Percentiles rank a stretch among this genome's conserved stretches.
Evolutionary conservation across 2,113 vertebrate species (phyloP).

Genomic region (Lathamus discolor): DNA sequence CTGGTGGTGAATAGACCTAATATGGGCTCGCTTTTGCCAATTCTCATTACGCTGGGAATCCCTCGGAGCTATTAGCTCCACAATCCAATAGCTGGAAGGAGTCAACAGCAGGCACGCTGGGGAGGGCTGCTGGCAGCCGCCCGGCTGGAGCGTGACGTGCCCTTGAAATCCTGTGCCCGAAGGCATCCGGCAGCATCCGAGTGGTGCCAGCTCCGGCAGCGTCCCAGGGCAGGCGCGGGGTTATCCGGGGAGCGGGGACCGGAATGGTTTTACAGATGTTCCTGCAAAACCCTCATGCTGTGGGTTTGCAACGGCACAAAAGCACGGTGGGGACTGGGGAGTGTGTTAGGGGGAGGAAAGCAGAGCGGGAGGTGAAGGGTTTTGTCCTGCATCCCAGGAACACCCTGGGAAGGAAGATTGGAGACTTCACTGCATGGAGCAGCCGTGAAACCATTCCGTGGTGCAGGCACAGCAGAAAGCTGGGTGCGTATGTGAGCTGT

Average conservation of each 20-base stretch:
- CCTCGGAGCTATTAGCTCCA: slow-evolving; percentile 10
- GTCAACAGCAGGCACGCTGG: neutral
- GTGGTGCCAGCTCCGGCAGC: neutral
- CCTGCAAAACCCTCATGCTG: neutral
- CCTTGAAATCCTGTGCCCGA: slow-evolving; percentile 19
- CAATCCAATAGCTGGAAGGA: neutral
- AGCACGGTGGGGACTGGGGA: fast-evolving
- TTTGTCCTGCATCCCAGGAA: neutral
- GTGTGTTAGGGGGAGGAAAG: neutral
- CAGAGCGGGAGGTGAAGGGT: neutral
- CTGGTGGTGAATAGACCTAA: neutral
- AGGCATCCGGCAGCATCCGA: neutral
- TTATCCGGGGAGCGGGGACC: fast-evolving
- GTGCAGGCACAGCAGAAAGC: neutral
- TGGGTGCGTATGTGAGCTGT: neutral
- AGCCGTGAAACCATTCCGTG: fast-evolving
- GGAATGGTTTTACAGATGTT: fast-evolving
- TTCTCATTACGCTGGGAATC: slow-evolving; percentile 1
- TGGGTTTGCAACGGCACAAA: neutral
- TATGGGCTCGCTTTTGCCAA: neutral
- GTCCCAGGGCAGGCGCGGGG: fast-evolving
- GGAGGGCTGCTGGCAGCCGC: slow-evolving; percentile 17
- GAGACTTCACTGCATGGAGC: fast-evolving
- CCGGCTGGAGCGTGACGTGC: neutral
- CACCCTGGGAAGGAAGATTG: neutral